Conservation (phyloP, 2,888 invertebrate species). For the Nemotelus nigrinus region DNA sequence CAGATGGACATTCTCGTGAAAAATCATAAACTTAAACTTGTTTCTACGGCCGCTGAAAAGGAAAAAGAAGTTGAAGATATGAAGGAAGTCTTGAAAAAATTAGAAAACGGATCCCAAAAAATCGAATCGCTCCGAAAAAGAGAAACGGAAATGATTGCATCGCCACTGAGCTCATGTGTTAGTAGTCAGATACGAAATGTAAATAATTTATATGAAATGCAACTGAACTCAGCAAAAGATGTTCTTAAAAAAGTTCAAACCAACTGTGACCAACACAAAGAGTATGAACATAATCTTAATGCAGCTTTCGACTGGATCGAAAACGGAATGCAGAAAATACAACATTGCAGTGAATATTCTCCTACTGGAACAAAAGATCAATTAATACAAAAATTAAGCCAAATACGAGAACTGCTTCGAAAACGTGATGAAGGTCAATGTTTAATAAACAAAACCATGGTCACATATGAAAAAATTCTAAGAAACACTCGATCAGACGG, state of each 20-base stretch:
- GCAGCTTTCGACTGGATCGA: conserved; percentile 88
- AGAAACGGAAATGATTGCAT: conserved; percentile 79
- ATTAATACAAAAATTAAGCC: conserved; percentile 80
- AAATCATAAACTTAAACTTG: conserved; percentile 85
- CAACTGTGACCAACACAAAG: conserved; percentile 84
- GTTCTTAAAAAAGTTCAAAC: conserved; percentile 91
- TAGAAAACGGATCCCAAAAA: conserved; percentile 82
- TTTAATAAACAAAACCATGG: conserved; percentile 85
- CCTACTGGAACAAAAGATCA: conserved; percentile 83
- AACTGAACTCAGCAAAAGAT: conserved; percentile 87
- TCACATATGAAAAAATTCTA: conserved; percentile 89
- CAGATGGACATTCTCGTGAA: conserved; percentile 91
- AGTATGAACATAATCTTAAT: conserved; percentile 79
- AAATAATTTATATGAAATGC: conserved; percentile 89
- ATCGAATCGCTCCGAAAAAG: conserved; percentile 85
- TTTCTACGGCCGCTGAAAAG: conserved; percentile 83
- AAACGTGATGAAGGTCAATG: conserved; percentile 89
- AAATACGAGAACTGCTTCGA: conserved; percentile 81
- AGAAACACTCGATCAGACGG: conserved; percentile 90
- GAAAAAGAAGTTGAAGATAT: conserved; percentile 85
- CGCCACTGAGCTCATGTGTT: conserved; percentile 87
- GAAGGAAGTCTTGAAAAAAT: conserved; percentile 76
- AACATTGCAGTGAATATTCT: conserved; percentile 81
- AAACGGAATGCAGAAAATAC: conserved; percentile 83
- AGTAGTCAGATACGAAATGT: conserved; percentile 86